Conservation (phyloP, 2,797 vertebrate genomes). For the Trachops cirrhosus region DNA sequence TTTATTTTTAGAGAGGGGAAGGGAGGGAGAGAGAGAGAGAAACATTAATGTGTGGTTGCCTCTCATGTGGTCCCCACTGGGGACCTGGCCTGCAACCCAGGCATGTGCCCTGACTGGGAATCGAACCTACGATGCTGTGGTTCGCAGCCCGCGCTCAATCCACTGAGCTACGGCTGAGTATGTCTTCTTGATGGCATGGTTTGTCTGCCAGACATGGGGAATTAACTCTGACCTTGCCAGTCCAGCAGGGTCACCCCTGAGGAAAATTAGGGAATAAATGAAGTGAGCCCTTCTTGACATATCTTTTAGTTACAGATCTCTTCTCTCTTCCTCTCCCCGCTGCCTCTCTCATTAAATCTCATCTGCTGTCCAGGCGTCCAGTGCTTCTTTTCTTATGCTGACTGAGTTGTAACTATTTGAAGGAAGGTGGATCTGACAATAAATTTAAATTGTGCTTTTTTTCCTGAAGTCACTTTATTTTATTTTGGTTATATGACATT, state of each 20-base stretch:
- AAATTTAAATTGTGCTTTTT: not conserved
- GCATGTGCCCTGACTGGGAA: no score
- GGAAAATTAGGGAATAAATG: slow-evolving; percentile 13
- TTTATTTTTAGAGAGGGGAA: no score
- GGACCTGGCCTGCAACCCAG: no score
- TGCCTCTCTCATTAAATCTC: not conserved
- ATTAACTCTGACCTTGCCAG: not conserved
- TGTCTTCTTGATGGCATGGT: not conserved
- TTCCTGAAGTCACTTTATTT: not conserved
- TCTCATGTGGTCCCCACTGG: no score
- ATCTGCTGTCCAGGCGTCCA: not conserved
- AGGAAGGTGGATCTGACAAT: not conserved
- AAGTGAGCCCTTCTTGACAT: not conserved
- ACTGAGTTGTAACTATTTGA: not conserved
- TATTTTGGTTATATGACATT: not conserved
- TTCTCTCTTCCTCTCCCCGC: not conserved
- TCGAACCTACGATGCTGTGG: no score
- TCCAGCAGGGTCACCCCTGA: not conserved
- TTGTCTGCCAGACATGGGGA: not conserved
- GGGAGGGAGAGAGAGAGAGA: no score
- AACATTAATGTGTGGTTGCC: no score
- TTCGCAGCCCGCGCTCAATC: no score
- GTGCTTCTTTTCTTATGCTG: not conserved
- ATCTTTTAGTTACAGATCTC: not conserved
- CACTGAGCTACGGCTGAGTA: no score